A percentile compares a stretch with the other conserved stretches of the same genome.
Conservation (phyloP, 1,140 invertebrate species). For the Orchestia grillus region DNA sequence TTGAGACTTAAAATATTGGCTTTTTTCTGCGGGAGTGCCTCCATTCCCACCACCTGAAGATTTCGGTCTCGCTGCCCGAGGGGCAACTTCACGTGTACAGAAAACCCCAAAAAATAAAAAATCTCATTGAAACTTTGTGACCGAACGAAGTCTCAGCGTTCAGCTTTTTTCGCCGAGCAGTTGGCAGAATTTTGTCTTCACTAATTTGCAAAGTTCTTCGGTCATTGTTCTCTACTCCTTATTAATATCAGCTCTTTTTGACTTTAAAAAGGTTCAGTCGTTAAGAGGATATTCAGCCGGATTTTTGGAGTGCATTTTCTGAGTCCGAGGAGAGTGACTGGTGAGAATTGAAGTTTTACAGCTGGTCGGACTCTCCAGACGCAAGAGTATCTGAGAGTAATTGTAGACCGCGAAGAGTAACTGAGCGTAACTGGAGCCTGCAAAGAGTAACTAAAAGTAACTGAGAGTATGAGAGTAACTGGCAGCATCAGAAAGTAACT, state of each 20-base stretch:
- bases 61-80: background rate
- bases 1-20: constrained; percentile 38
- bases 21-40: constrained; percentile 2
- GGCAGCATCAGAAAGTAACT: too few species aligned
- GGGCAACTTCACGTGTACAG: constrained; percentile 55
- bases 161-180: constrained; percentile 41
- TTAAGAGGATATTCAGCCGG: constrained; percentile 43
- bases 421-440: background rate
- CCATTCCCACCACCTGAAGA: constrained; percentile 43
- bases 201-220: constrained; percentile 56
- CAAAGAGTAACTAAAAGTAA: background rate
- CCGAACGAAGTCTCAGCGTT: constrained; percentile 53
- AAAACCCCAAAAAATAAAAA: constrained; percentile 46
- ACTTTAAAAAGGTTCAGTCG: constrained; percentile 36
- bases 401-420: background rate
- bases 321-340: background rate
- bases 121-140: constrained; percentile 56
- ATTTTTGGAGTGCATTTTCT: constrained; percentile 26
- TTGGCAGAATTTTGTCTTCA: constrained; percentile 53
- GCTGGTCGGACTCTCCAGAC: background rate
- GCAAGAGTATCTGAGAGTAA: background rate
- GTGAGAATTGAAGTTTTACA: constrained; percentile 8
- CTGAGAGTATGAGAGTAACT: too few species aligned
- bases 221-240: constrained; percentile 55
- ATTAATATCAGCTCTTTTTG: constrained; percentile 50